Conservation (phyloP, 2,888 invertebrate genomes). For the Pyralis farinalis region DNA sequence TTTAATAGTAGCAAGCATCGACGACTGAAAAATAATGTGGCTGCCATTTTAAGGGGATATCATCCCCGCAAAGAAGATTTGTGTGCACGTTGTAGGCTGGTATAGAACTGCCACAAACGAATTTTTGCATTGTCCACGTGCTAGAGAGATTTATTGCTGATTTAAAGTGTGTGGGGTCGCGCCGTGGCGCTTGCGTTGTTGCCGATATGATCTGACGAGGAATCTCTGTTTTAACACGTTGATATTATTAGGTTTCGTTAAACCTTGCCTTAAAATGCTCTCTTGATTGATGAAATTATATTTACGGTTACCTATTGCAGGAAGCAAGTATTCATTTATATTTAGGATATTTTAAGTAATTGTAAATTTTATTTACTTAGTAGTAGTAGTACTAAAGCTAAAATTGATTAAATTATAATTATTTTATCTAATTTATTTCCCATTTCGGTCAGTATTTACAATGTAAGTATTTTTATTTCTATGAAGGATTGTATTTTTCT, state of each 20-base stretch:
- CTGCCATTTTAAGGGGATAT: too few relatives aligned
- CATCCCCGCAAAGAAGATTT: too few relatives aligned
- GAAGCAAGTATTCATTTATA: slow-evolving; percentile 77
- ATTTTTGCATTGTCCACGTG: too few relatives aligned
- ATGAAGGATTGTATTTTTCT: slow-evolving; percentile 49
- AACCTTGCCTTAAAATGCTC: slow-evolving; percentile 77
- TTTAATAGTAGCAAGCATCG: too few relatives aligned
- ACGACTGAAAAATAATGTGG: too few relatives aligned
- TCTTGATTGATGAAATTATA: slow-evolving; percentile 73
- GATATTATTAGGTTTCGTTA: slow-evolving; percentile 40
- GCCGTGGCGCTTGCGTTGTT: slow-evolving; percentile 14
- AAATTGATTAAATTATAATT: slow-evolving; percentile 60
- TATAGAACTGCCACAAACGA: too few relatives aligned
- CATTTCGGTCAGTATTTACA: slow-evolving; percentile 80
- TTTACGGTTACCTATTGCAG: slow-evolving; percentile 77
- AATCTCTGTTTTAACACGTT: slow-evolving; percentile 30
- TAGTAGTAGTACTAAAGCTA: slow-evolving; percentile 40
- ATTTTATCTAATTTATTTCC: slow-evolving; percentile 69
- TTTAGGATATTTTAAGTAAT: slow-evolving; percentile 54
- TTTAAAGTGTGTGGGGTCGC: too few relatives aligned
- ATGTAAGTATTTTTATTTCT: slow-evolving; percentile 70
- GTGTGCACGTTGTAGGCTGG: too few relatives aligned
- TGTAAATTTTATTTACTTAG: slow-evolving; percentile 71
- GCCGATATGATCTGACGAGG: slow-evolving; percentile 21
- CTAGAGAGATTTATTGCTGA: too few relatives aligned